Conservation (phyloP, 2,888 invertebrate genomes). For the Hyposoter dolosus region DNA sequence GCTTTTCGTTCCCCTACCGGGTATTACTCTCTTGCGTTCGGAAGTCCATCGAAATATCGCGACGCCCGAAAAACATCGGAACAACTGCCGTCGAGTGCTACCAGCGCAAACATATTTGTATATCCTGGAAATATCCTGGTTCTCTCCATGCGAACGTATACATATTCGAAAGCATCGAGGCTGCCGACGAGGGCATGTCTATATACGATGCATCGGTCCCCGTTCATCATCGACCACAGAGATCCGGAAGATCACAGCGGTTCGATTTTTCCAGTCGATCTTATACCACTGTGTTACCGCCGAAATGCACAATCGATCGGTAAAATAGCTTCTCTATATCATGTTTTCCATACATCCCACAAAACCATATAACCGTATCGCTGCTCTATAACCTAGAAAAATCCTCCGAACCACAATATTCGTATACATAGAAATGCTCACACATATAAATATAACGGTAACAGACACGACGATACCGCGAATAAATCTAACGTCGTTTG, state of each 20-base stretch:
- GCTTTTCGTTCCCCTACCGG: conserved; percentile 62
- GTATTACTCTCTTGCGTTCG: conserved; percentile 74
- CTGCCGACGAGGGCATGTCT: conserved; percentile 25
- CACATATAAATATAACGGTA: not conserved
- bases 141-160: not conserved
- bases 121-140: not conserved
- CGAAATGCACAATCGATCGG: conserved; percentile 34
- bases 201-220: conserved; percentile 51
- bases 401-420: conserved; percentile 54
- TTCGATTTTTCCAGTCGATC: conserved; percentile 66
- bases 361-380: conserved; percentile 42
- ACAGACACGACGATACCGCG: conserved; percentile 18
- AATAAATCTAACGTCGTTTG: conserved; percentile 66
- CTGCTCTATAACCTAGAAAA: conserved; percentile 34
- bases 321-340: conserved; percentile 36
- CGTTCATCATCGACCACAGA: conserved; percentile 53
- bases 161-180: conserved; percentile 9
- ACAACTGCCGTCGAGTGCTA: conserved; percentile 27
- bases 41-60: conserved; percentile 80
- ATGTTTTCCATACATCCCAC: conserved; percentile 8
- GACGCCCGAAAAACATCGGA: conserved; percentile 78
- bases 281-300: conserved; percentile 49
- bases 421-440: conserved; percentile 5
- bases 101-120: conserved; percentile 20
- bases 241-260: conserved; percentile 51